Base-by-base conservation (phyloP, 2,113 vertebrate species). In the Mus pahari region DNA sequence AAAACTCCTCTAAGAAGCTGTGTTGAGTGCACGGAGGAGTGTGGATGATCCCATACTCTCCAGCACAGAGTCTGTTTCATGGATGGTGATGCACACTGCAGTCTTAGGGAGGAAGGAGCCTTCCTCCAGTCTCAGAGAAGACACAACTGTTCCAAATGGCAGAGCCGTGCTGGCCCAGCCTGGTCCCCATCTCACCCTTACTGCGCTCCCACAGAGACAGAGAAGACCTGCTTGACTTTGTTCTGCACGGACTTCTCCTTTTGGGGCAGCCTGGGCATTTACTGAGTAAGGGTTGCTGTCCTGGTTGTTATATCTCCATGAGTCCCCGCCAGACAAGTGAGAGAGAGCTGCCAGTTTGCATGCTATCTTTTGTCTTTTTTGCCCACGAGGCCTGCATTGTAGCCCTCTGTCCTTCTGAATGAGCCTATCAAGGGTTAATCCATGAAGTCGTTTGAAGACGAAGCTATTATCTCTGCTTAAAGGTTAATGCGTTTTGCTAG, bases 401-500 rank as follows among this genome's bases (percentile, higher is more conserved):
- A 4, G 96, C 84, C 79, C 28, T 20, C 1, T 28, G 16, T 31
- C 71, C 64, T 90, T 62, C n/a, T 26, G 66, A 89, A 73, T 75
- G 64, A 48, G 88, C 71, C 79, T 8, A 2, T 79, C 1, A 31
- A 86, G 94, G 83, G 95, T 95, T 96, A 87, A 96, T 87, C 87
- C 83, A 82, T 58, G 96, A 93, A 91, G 96, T 91, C 94, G 45
- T 92, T 91, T 66, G 96, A 91, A 97, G 90, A 96, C 1, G 53
- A 92, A 94, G 95, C 89, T 90, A 95, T 97, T 96, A 95, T 96
- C 83, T 94, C 92, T 96, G 95, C 95, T 95, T 94, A 97, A 97
- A 98, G 97, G 97, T 97, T 95, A 97, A 97, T 97, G 96, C 90
- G 68, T 96, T 97, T 94, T 97, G 82, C 97, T 81, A 33, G 55